These are phyloP conservation scores for Dromius quadrimaculatus DNA, from an alignment of 2,888 invertebrate species.

Conservation along the genomic window DNA sequence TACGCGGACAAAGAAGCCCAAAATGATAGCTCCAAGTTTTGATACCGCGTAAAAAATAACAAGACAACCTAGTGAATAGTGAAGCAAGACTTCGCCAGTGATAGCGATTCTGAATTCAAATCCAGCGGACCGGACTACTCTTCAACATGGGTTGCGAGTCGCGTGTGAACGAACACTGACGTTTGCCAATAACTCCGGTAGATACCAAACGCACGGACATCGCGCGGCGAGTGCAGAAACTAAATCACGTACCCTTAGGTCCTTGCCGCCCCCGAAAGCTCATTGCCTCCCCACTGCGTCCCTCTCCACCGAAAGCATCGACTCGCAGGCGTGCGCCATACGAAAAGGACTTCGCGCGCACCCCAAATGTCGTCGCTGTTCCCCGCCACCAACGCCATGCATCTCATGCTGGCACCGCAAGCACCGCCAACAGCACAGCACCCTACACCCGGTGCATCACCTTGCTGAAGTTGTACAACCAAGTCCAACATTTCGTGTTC, in stretches of 20 bases:
- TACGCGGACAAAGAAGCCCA: constrained; percentile 1
- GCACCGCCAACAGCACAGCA: constrained; percentile 50
- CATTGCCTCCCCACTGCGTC: constrained; percentile 35
- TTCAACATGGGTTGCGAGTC: constrained; percentile 46
- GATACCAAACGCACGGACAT: constrained; percentile 60
- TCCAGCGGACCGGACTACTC: constrained; percentile 50
- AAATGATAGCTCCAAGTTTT: constrained; percentile 13
- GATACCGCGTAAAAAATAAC: constrained; percentile 18
- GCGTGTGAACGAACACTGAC: constrained; percentile 59
- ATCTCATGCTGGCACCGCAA: constrained; percentile 21
- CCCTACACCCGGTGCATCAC: constrained; percentile 7
- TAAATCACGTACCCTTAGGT: constrained; percentile 65
- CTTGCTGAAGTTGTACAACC: background rate
- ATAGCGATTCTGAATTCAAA: background rate
- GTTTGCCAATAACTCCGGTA: constrained; percentile 55
- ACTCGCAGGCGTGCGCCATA: constrained; percentile 63
- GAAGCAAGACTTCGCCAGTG: background rate
- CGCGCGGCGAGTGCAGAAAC: constrained; percentile 62
- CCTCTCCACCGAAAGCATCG: constrained; percentile 37
- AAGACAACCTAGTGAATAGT: constrained; percentile 18
- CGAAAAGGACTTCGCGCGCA: constrained; percentile 61
- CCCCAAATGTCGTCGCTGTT: constrained; percentile 54
- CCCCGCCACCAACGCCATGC: constrained; percentile 13
- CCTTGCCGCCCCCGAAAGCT: constrained; percentile 64
- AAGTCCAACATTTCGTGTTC: background rate